phyloP scores from a whole-genome alignment of 2,888 invertebrate species.

The Lasioglossum malachurum region DNA sequence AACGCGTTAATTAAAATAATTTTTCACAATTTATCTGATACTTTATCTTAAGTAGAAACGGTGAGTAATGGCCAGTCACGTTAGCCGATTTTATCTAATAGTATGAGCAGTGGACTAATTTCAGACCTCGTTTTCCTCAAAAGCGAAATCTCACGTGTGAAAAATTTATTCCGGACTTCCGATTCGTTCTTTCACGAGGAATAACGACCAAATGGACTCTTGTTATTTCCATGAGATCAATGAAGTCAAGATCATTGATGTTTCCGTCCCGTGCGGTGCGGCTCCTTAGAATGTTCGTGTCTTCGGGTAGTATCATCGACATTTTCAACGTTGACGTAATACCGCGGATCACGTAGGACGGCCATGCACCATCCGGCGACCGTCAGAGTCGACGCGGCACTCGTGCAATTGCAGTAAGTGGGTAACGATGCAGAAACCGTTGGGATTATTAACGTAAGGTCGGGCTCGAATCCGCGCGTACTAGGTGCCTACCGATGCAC shows the following conservation, averaged over 20 bases:
- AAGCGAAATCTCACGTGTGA: not conserved
- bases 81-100: not conserved
- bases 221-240: not conserved
- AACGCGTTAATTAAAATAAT: not conserved
- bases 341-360: constrained; percentile 54
- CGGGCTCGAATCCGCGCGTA: constrained; percentile 47
- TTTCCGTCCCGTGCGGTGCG: not conserved
- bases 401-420: constrained; percentile 58
- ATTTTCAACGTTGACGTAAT: constrained; percentile 63
- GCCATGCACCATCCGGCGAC: constrained; percentile 44
- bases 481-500: constrained; percentile 40
- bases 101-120: not conserved
- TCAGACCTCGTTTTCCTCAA: not conserved
- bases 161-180: not conserved
- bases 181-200: not conserved
- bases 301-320: constrained; percentile 42
- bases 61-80: not conserved
- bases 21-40: not conserved
- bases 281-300: not conserved
- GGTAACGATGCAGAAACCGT: constrained; percentile 64
- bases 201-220: not conserved
- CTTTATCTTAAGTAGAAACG: constrained; percentile 7
- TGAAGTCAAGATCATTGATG: not conserved
- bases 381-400: constrained; percentile 24
- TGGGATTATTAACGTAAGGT: constrained; percentile 65